Evolutionary conservation across 37 sponge, comb jelly and placozoan species (phyloP), one percentile per base, ranked within the genome.

Genomic region (Crambe crambe): DNA sequence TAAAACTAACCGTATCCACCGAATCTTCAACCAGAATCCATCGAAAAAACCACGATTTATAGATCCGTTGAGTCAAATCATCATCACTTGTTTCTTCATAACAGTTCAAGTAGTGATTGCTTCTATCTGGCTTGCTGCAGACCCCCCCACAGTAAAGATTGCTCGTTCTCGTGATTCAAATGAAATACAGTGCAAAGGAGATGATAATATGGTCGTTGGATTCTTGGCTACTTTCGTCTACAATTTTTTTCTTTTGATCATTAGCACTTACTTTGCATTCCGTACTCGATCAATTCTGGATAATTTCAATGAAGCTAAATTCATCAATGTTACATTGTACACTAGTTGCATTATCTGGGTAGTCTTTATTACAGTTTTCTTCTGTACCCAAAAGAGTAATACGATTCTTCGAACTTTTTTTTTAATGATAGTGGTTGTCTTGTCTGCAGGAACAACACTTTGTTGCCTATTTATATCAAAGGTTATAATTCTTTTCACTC

Each of bases 231-330:
- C 87, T 6, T 62, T 83, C 1, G 81, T 64, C 20, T 90, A 77
- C 56, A 86, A 80, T 65, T 54, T 73, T 37, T 26, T 82, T 23
- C 74, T 92, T 0, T 58, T 92, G 17, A 59, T 89, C 12, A 18
- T 77, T 15, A 47, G 78, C 67, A 88, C 79, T 4, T 79, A 76
- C 47, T 92, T 64, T 66, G 92, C 85, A 3, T 83, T 86, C 32
- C 73, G 30, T 9, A 68, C 91, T 1, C 27, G 91, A 6, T 68
- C 80, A 22, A 58, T 90, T 5, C 91, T 88, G 3, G 44, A 82
- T 4, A 81, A 91, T 41, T 91, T 83, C 77, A 86, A 87, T 37
- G 92, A 91, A 61, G 54, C 88, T 2, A 86, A 68, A 42, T 78
- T 78, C 44, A 87, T 91, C 79, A 77, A 59, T 59, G 31, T 82